Evolutionary conservation across 2,888 invertebrate species (phyloP), one percentile per base, ranked within the genome.

Genomic region (Drosophila longiperda): DNA sequence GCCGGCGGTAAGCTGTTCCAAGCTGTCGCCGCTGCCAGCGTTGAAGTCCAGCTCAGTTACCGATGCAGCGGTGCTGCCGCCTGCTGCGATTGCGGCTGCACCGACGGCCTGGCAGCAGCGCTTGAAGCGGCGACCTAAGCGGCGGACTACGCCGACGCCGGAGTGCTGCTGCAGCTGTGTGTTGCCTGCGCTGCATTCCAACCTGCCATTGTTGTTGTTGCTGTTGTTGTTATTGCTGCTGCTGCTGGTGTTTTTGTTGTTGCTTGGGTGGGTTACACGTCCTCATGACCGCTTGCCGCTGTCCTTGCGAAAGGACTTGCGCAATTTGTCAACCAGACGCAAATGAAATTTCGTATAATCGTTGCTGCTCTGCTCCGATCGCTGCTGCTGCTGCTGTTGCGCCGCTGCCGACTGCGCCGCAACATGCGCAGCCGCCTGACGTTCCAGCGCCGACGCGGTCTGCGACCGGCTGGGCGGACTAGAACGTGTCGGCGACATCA

Each of bases 281-380:
- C 82, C 91, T 92, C 92, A 92, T 82, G 92, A 92, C 3, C 92
- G 92, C 62, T 92, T 92, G 50, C 89, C 85, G 54, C 83, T 92
- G 68, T 93, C 93, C 90, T 92, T 93, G 79, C 95, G 94, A 91
- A 96, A 93, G 73, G 96, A 95, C 75, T 95, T 94, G 91, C 96
- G 95, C 83, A 96, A 92, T 91, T 96, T 96, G 92, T 96, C 96
- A 73, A 96, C 95, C 78, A 96, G 93, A 48, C 96, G 94, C 87
- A 94, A 94, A 93, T 96, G 96, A 90, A 96, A 96, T 93, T 96
- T 96, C 91, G 95, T 96, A 26, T 96, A 92, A 75, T 95, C 96
- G 69, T 93, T 95, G 94, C 95, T 95, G 55, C 64, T 78, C 72
- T 76, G 69, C 76, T 82, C 59, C 55, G 64, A 52, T 36, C 29